phyloP scores from a whole-genome alignment of 2,888 invertebrate species.

The Helobdella robusta region DNA sequence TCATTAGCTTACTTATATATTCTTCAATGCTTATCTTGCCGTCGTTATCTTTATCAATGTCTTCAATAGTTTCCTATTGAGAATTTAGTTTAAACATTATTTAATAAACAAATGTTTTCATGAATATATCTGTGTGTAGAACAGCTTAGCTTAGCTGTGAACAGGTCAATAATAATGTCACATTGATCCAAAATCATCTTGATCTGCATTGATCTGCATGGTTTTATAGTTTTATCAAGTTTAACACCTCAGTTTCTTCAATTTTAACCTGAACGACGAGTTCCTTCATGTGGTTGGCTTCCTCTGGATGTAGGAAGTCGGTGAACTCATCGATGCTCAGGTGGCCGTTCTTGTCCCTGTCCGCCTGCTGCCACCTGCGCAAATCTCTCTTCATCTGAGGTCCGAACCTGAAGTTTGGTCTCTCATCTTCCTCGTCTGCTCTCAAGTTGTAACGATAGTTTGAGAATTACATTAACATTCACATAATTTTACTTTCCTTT shows the following conservation, averaged over 20 bases:
- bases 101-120: not conserved
- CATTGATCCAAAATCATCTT: no score
- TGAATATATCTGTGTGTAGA: not conserved
- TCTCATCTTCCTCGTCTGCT: constrained; percentile 16
- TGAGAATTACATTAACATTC: no score
- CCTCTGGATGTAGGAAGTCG: constrained; percentile 91
- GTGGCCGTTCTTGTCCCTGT: constrained; percentile 66
- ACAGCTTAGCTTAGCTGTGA: not conserved
- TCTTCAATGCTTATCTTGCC: constrained; percentile 81
- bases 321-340: constrained; percentile 74
- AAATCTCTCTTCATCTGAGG: constrained; percentile 17
- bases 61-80: constrained; percentile 76
- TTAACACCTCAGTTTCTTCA: not conserved
- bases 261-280: constrained; percentile 65
- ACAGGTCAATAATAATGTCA: not conserved
- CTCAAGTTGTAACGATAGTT: no score
- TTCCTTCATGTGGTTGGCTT: constrained; percentile 77
- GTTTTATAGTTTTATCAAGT: not conserved
- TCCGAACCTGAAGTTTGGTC: constrained; percentile 10
- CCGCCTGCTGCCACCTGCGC: constrained; percentile 52
- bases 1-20: constrained; percentile 67
- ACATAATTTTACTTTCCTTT: no score
- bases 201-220: not conserved
- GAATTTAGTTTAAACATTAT: constrained; percentile 6
- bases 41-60: constrained; percentile 91